These are phyloP conservation scores for Agrochola circellaris DNA, from an alignment of 2,888 invertebrate genomes.

Conservation along the genomic window DNA sequence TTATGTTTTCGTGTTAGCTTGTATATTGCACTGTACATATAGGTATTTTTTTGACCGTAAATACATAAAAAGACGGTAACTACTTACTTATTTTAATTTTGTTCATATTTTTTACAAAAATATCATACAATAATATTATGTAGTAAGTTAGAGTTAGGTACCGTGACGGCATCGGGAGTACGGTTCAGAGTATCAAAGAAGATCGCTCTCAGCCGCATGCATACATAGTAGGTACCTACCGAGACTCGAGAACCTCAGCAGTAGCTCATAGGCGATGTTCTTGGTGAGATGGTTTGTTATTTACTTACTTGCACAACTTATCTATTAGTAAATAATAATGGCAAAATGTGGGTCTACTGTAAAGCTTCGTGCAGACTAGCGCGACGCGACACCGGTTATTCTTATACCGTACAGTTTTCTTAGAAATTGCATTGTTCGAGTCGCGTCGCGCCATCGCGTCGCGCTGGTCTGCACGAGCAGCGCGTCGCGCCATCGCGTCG, in stretches of 20 bases:
- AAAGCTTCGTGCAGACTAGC: too few species aligned
- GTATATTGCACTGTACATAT: neutral
- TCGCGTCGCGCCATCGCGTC: too few species aligned
- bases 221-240: too few species aligned
- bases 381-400: too few species aligned
- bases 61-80: neutral
- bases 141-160: neutral
- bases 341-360: neutral
- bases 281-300: neutral
- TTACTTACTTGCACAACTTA: neutral
- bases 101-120: neutral
- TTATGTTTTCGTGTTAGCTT: neutral
- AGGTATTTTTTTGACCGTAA: neutral
- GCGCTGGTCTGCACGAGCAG: too few species aligned
- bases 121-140: neutral
- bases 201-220: neutral
- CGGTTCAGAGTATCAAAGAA: neutral
- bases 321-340: neutral
- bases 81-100: neutral
- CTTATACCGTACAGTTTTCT: too few species aligned
- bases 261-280: neutral
- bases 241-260: neutral
- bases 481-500: too few species aligned
- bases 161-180: neutral
- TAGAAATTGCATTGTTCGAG: too few species aligned